Conservation (phyloP, 2,113 vertebrate species). For the Grammomys surdaster region DNA sequence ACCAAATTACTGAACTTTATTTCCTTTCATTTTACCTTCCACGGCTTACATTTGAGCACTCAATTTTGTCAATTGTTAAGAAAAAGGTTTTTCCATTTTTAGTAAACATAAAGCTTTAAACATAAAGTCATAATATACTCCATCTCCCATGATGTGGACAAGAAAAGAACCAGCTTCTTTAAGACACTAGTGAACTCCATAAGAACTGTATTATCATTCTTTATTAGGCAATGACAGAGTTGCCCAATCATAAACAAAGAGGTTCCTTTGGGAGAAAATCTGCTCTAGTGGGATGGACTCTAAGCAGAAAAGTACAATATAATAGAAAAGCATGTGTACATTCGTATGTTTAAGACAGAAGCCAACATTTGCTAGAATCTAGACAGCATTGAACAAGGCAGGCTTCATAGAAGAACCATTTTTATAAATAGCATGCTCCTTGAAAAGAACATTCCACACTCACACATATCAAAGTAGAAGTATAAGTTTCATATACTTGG, state of each 20-base stretch:
- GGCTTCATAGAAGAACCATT: not conserved
- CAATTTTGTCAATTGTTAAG: not conserved
- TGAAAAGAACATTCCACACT: not conserved
- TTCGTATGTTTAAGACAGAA: not conserved
- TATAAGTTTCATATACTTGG: not conserved
- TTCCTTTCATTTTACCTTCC: constrained; percentile 22
- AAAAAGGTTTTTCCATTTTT: not conserved
- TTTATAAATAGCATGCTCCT: not conserved
- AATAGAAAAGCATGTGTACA: no score
- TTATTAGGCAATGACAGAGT: not conserved
- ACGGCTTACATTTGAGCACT: not conserved
- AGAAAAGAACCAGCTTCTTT: not conserved
- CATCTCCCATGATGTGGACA: not conserved
- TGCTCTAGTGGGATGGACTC: not conserved
- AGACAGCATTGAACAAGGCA: not conserved
- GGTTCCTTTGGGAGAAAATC: not conserved
- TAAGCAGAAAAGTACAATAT: not conserved
- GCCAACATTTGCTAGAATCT: not conserved
- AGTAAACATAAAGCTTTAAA: not conserved
- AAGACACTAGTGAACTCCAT: not conserved
- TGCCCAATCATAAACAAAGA: not conserved
- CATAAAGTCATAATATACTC: not conserved
- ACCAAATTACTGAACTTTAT: not conserved
- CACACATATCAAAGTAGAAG: not conserved
- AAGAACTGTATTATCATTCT: not conserved